Base-by-base conservation (phyloP, 2,797 vertebrate species). In the Crotalus adamanteus region DNA sequence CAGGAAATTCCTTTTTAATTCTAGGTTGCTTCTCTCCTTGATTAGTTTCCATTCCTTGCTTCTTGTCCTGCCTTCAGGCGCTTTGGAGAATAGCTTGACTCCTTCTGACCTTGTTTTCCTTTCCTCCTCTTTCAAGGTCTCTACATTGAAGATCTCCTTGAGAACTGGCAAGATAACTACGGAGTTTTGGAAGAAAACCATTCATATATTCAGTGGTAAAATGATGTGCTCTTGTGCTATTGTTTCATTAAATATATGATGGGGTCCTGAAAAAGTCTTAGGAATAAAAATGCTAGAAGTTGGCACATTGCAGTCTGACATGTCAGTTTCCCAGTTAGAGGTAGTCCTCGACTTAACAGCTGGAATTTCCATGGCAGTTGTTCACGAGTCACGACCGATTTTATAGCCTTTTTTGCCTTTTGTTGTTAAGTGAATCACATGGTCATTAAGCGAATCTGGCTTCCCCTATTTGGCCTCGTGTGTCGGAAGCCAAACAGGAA, bases 201-300 rank as follows among this genome's bases (percentile, higher is more conserved):
- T 97, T 99, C 98, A 0, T 99, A 99, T 96, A 99, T 99, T 95
- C 99, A 99, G 94, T 99, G 99, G 99, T 99, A 98, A 96, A 83
- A 47, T 83, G 22, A 42, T 25, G 8, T 47, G 37, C 37, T 78
- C 57, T 20, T 22, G 20, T 59, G 6, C 6, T 6, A 59, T 59
- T 59, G 57, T 60, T 78, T 78, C 7, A 22, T 78, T 42, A 78
- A 78, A 42, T 42, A 78, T 3, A 73, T 20, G 16, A 37, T 9
- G 3, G 31, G 31, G 18, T 37, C 69, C 31, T 9, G 31, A 42
- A 42, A 31, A 20, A 0, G 16, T 22, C 69, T 42, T 73, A 20
- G 31, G 37, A 73, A 37, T 20, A 73, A 78, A 78, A 78, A 42
- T 4, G 31, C 31, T 42, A 20, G 69, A 78, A 42, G 16, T n/a